Evolutionary conservation across 2,797 vertebrate genomes (phyloP), one percentile per base, ranked within the genome.

Genomic region (Cacajao melanocephalus): DNA sequence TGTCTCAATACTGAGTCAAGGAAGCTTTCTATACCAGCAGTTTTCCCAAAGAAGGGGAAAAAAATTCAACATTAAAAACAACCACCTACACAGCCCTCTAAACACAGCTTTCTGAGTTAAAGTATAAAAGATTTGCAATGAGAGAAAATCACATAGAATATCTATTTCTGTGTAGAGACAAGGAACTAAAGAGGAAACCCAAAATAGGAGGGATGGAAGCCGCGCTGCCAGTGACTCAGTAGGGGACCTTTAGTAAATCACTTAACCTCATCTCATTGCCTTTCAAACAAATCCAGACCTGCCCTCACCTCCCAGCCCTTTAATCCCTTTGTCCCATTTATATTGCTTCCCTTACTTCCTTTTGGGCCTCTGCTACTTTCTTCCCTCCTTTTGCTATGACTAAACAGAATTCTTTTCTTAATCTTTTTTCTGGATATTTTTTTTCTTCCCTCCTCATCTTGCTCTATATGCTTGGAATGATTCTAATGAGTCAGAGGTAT

Each of bases 131-230:
- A 94, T 79, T 94, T 90, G 96, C 96, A 84, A 85, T 85, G 80
- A 97, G 55, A 97, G 93, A 97, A 97, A 98, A 98, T 97, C 97
- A 98, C 97, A 98, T 97, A 97, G 97, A 97, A 97, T 93, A 97
- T 98, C 98, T 98, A 98, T 98, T 98, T 97, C 73, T 30, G 97
- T 98, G 97, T 97, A 96, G 94, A 98, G 93, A 97, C 97, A 97
- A 98, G 97, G 78, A 98, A 96, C 97, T 95, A 98, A 97, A 98
- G 95, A 98, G 95, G 93, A 96, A 97, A 95, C 98, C 96, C 97
- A 98, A 98, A 98, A 98, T 98, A 98, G 97, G 95, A 97, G 95
- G 78, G 90, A 86, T 95, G 88, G 93, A 97, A 96, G 96, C 22
- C 2, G 24, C 78, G 55, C 94, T 96, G 95, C 83, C 90, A 93